Evolutionary conservation across 2,113 vertebrate species (phyloP), one percentile per base, ranked within the genome.

Genomic region (Nyctereutes procyonoides): DNA sequence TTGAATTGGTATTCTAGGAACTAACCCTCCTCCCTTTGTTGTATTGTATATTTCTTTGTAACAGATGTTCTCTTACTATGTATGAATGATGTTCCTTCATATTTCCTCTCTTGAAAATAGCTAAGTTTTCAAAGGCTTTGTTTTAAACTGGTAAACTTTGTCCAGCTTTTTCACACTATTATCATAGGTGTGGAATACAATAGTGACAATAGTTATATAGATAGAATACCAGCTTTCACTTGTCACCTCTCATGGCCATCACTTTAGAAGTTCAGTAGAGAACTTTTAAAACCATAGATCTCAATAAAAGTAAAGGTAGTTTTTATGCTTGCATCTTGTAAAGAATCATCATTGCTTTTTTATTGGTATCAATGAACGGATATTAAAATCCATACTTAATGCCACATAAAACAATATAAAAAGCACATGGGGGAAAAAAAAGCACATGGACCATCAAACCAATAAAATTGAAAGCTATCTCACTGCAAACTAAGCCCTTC

Each of bases 231-330:
- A 56, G 2, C 67, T 95, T 95, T 55, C 19, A 82, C n/a, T 73
- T 77, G 32, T 35, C 89, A 88, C 60, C 22, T 92, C n/a, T 97
- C n/a, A 22, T 84, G 32, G 55, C 62, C 20, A 24, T 97, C 32
- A 86, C 84, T 95, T 96, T 96, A 92, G 77, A 95, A 88, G 90
- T 96, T 90, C 60, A 94, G 0, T 26, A 56, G 53, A 74, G 71
- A 88, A 51, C 87, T 94, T 96, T 94, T 80, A 83, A 92, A 58
- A 82, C 69, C 62, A 79, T 63, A 32, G 16, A 63, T 79, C 32
- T 93, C 53, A 89, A 60, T 94, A 38, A 71, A 83, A 82, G 56
- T 79, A 82, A 80, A 96, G 82, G 88, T 30, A 38, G 58, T 43
- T 38, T 92, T 92, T 92, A n/a, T 80, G 56, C 22, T 85, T 53